phyloP scores from a whole-genome alignment of 2,797 vertebrate genomes.

The Distichodus sexfasciatus region DNA sequence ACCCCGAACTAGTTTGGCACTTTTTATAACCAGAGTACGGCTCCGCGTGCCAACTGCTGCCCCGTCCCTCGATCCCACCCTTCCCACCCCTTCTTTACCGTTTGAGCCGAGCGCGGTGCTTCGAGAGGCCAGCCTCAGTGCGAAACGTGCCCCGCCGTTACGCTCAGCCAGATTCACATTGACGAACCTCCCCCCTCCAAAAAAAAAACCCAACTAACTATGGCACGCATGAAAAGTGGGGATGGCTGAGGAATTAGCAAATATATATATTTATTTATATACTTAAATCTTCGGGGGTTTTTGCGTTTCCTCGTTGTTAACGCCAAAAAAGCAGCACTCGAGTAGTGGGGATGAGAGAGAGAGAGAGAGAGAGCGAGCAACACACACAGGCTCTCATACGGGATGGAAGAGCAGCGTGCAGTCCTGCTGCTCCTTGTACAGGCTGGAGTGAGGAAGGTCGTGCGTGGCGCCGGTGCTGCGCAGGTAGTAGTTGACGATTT shows the following conservation, averaged over 20 bases:
- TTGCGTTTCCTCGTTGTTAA: conserved; percentile 22
- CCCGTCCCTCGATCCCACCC: not conserved
- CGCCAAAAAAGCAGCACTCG: conserved; percentile 37
- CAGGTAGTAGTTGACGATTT: conserved; percentile 89
- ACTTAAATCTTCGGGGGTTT: conserved; percentile 25
- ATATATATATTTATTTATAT: not conserved
- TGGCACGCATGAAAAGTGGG: conserved; percentile 28
- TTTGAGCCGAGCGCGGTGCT: conserved; percentile 17
- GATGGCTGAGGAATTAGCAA: not conserved
- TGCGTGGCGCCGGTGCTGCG: conserved; percentile 77
- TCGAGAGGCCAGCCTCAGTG: conserved; percentile 32
- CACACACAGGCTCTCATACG: conserved; percentile 77
- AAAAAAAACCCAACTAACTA: conserved; percentile 16
- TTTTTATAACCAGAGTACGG: conserved; percentile 10
- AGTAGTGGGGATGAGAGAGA: not conserved
- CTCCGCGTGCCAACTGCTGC: not conserved
- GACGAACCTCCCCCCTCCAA: too few species aligned
- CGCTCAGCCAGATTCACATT: conserved; percentile 46
- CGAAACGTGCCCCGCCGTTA: not conserved
- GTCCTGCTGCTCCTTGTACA: conserved; percentile 83
- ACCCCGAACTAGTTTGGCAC: conserved; percentile 45
- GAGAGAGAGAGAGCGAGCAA: too few species aligned
- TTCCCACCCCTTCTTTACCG: conserved; percentile 3
- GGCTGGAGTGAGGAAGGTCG: conserved; percentile 62
- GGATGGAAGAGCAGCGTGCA: conserved; percentile 90